These are phyloP conservation scores for Brachycybe producta DNA, from an alignment of 2,888 invertebrate genomes.

Conservation along the genomic window DNA sequence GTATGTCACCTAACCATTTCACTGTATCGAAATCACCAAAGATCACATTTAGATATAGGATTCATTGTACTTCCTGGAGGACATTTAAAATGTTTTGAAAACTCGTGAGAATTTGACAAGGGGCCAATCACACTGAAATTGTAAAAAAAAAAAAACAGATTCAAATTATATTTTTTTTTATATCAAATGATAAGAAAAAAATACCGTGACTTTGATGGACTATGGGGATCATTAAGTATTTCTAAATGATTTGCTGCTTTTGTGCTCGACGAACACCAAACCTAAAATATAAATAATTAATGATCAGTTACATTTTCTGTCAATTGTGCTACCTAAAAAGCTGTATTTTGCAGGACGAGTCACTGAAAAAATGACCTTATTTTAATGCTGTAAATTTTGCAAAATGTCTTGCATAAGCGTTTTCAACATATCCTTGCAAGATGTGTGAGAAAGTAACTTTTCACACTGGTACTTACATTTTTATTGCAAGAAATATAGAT, in stretches of 20 bases:
- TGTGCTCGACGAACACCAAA: constrained; percentile 80
- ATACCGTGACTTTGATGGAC: constrained; percentile 60
- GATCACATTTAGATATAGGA: constrained; percentile 67
- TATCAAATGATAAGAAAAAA: not conserved
- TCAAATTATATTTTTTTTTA: not conserved
- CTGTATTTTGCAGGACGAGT: too few species aligned
- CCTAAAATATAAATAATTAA: constrained; percentile 41
- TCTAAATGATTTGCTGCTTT: constrained; percentile 68
- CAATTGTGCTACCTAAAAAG: too few species aligned
- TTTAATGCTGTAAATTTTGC: too few species aligned
- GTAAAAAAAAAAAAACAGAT: constrained; percentile 1
- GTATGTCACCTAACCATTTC: too few species aligned
- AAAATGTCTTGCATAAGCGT: too few species aligned
- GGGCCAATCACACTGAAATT: constrained; percentile 60
- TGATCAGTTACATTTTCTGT: too few species aligned
- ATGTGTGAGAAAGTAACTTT: too few species aligned
- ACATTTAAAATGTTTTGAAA: constrained; percentile 66
- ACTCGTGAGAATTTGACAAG: constrained; percentile 70
- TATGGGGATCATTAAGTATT: constrained; percentile 86
- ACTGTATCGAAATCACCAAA: too few species aligned
- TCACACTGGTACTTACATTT: too few species aligned
- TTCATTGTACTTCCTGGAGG: constrained; percentile 65
- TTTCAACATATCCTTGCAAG: too few species aligned
- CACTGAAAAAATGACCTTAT: too few species aligned
- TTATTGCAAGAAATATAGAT: too few species aligned